Conservation (phyloP, 2,113 vertebrate species). For the Elephas maximus region DNA sequence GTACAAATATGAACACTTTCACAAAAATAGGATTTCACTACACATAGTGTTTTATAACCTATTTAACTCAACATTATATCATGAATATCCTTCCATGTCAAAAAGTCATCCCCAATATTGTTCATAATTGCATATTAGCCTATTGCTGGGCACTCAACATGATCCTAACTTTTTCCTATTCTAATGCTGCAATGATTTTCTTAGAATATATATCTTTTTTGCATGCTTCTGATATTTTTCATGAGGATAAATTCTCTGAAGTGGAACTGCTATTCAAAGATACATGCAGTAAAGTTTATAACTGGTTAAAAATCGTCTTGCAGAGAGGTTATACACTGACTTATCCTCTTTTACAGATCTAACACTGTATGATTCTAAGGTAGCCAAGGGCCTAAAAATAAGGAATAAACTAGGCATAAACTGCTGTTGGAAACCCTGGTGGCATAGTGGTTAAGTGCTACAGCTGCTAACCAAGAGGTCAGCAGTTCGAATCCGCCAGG, state of each 20-base stretch:
- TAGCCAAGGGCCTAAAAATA: background rate
- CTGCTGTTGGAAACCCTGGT: background rate
- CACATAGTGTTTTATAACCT: background rate
- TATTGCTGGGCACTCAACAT: background rate
- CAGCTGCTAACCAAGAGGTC: too few species aligned
- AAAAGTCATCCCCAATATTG: slow-evolving; percentile 3
- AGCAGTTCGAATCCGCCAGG: too few species aligned
- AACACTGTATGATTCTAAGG: background rate
- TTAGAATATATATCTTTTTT: slow-evolving; percentile 4
- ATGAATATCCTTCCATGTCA: background rate
- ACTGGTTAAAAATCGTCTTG: background rate
- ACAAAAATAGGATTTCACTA: background rate
- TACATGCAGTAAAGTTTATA: background rate
- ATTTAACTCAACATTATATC: background rate
- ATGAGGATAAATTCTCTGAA: background rate
- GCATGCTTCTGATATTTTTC: background rate
- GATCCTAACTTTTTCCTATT: background rate
- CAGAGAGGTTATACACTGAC: background rate
- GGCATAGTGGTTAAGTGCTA: too few species aligned
- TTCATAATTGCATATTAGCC: background rate
- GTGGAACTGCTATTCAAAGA: background rate
- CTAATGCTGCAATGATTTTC: background rate
- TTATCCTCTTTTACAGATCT: background rate
- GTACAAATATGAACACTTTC: background rate
- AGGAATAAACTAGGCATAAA: background rate